Evolutionary conservation across 2,113 vertebrate genomes (phyloP), one percentile per base, ranked within the genome.

Genomic region (Actinemys pallida): DNA sequence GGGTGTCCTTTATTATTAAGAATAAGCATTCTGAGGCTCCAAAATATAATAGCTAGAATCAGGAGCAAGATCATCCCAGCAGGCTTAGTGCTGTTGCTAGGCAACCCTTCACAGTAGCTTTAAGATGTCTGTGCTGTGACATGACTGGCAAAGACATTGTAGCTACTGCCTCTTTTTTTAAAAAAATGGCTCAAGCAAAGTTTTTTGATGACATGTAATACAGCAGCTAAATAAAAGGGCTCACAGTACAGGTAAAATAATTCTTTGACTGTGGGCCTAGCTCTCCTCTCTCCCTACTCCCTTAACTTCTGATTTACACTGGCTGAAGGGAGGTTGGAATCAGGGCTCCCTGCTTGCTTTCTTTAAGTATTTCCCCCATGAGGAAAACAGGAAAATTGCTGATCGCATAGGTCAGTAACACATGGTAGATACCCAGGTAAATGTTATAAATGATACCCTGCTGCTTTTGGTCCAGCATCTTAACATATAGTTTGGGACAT

Each of bases 61-160:
- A 56, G 90, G 1, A 59, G 72, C 81, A 75, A 89, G 92, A 90
- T 89, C 92, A 90, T 95, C 89, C 93, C 84, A 69, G n/a, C 50
- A 79, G 89, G 86, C 86, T 91, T 50, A 29, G 59, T 5, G 72
- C 59, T 86, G 93, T 95, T 87, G 2, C 96, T 87, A 86, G 53
- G 95, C 94, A 97, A 89, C 95, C 6, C 84, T 42, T 54, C 84
- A n/a, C 75, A 22, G 11, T 59, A 85, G 84, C 83, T 93, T 87
- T 80, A 86, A 42, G 89, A 59, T 24, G 50, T 59, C 79, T 20
- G 50, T 45, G 17, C 88, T 57, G 39, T 49, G 86, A 52, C 27
- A 10, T 47, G 65, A 8, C 5, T 39, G 88, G 76, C 86, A 24
- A 20, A 62, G 80, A 86, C 90, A 88, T 35, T 50, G 6, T 27